Percentiles rank a stretch among this genome's conserved stretches.
Evolutionary conservation across 2,113 vertebrate genomes (phyloP).

Genomic region (Percopsis transmontana): DNA sequence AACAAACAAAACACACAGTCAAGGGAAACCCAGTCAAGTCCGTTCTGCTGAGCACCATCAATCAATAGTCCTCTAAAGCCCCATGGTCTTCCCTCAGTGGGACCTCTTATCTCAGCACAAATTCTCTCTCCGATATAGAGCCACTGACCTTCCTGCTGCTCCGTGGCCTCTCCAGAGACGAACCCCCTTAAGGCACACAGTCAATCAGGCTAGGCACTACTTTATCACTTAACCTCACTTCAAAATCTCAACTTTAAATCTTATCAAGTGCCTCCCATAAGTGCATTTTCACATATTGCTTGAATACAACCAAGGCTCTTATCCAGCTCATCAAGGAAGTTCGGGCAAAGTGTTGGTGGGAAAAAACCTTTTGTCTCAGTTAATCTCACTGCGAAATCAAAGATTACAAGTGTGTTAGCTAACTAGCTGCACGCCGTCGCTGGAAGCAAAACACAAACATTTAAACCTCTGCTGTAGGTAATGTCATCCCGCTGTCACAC

Average conservation of each 20-base stretch:
- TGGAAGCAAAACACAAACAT: conserved; percentile 2
- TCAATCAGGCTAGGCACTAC: conserved; percentile 32
- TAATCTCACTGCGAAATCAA: conserved; percentile 53
- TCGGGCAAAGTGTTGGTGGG: background rate
- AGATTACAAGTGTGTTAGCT: conserved; percentile 45
- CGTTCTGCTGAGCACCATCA: conserved; percentile 34
- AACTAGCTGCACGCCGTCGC: conserved; percentile 24
- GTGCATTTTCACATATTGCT: background rate
- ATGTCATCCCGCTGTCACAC: conserved; percentile 18
- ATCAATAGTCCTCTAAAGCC: conserved; percentile 55
- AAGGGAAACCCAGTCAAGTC: conserved; percentile 24
- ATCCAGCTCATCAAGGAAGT: conserved; percentile 11
- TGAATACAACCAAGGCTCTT: background rate
- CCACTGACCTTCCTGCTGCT: conserved; percentile 14
- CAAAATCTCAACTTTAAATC: conserved; percentile 18
- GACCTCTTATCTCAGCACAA: conserved; percentile 61
- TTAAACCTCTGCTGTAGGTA: conserved; percentile 9
- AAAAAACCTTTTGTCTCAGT: conserved; percentile 32
- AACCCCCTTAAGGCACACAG: conserved; percentile 6
- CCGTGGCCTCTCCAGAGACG: no score
- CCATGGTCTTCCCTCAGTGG: conserved; percentile 14
- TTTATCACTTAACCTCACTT: conserved; percentile 28
- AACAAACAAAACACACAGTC: background rate
- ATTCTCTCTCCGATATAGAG: conserved; percentile 37
- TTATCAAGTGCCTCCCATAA: conserved; percentile 5